These are phyloP conservation scores for Brachyopa scutellaris DNA, from an alignment of 2,888 invertebrate species.

Conservation along the genomic window DNA sequence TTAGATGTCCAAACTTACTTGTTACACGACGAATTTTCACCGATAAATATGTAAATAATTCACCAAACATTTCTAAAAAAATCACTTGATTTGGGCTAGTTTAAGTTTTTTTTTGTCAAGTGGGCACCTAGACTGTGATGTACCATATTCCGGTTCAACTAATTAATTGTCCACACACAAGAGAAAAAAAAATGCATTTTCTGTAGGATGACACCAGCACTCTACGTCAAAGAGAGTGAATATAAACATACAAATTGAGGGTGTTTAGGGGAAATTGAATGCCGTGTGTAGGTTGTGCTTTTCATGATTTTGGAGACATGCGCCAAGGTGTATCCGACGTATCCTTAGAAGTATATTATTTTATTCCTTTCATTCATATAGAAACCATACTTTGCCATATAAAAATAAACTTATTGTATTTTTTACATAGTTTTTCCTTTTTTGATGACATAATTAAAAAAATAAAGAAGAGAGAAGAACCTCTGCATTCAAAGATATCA, in stretches of 20 bases:
- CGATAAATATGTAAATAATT: conserved; percentile 69
- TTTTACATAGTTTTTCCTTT: no score
- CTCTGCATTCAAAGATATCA: no score
- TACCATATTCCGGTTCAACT: conserved; percentile 51
- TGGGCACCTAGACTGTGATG: conserved; percentile 1
- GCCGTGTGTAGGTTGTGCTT: conserved; percentile 68
- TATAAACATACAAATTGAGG: conserved; percentile 59
- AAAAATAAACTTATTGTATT: no score
- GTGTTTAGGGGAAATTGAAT: conserved; percentile 46
- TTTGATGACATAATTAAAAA: no score
- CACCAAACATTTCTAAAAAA: conserved; percentile 58
- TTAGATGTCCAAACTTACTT: conserved; percentile 61
- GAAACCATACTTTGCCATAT: no score
- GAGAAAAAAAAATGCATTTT: conserved; percentile 53
- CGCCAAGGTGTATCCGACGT: conserved; percentile 31
- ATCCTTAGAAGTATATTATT: conserved; percentile 41
- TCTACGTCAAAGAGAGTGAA: conserved; percentile 53
- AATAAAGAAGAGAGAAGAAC: no score
- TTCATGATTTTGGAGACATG: conserved; percentile 51
- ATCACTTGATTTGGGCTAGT: conserved; percentile 15
- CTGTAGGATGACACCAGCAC: conserved; percentile 57
- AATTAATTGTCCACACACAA: conserved; percentile 46
- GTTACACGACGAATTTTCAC: conserved; percentile 70
- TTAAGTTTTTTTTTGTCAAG: neutral
- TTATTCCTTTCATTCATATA: no score